phyloP scores from a whole-genome alignment of 2,888 invertebrate genomes.

The Cabera pusaria region DNA sequence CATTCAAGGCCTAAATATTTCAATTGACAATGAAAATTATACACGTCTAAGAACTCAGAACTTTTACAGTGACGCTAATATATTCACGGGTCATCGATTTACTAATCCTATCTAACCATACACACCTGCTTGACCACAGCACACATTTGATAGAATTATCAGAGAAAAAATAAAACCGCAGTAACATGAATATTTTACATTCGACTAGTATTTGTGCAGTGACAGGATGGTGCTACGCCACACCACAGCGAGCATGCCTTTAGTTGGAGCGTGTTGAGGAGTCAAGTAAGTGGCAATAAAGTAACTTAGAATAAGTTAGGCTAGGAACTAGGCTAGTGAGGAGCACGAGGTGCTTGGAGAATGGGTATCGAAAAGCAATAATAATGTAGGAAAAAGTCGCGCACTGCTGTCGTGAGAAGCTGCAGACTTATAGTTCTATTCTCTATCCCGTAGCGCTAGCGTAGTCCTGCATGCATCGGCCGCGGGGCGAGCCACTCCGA shows the following conservation, averaged over 20 bases:
- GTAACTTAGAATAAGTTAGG: slow-evolving; percentile 68
- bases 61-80: too few relatives aligned
- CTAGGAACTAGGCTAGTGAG: slow-evolving; percentile 55
- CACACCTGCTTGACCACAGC: too few relatives aligned
- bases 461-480: slow-evolving; percentile 38
- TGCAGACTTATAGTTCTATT: slow-evolving; percentile 51
- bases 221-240: slow-evolving; percentile 56
- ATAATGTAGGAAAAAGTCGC: slow-evolving; percentile 78
- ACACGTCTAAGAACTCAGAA: too few relatives aligned
- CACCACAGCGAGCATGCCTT: slow-evolving; percentile 68
- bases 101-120: too few relatives aligned
- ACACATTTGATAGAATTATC: too few relatives aligned
- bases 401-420: slow-evolving; percentile 71
- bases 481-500: background rate
- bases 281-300: slow-evolving; percentile 78
- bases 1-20: too few relatives aligned
- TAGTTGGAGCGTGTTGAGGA: slow-evolving; percentile 67
- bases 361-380: slow-evolving; percentile 84
- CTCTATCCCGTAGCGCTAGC: slow-evolving; percentile 50
- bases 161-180: too few relatives aligned
- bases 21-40: too few relatives aligned
- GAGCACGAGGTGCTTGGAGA: slow-evolving; percentile 79
- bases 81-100: too few relatives aligned
- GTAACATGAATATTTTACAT: background rate
- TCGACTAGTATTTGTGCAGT: slow-evolving; percentile 11